These are phyloP conservation scores for Trissoscelio sp. DNA, from an alignment of 2,888 invertebrate genomes.

Conservation along the genomic window DNA sequence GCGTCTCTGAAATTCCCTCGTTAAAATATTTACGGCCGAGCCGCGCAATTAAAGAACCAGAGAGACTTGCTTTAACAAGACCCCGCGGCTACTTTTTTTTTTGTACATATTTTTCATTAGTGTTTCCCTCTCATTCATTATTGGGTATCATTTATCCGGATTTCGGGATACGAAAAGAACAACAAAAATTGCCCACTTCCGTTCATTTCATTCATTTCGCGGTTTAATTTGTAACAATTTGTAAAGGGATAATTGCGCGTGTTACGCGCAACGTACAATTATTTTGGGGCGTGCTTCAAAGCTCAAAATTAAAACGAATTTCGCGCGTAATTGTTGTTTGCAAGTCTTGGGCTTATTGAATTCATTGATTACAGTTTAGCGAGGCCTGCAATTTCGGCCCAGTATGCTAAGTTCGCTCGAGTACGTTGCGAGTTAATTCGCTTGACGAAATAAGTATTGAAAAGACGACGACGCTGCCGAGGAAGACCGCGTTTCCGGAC, in stretches of 20 bases:
- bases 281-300: background rate
- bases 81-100: too few species aligned
- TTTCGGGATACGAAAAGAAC: background rate
- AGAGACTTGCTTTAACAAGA: too few species aligned
- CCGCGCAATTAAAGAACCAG: constrained; percentile 39
- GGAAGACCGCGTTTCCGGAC: constrained; percentile 76
- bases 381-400: constrained; percentile 48
- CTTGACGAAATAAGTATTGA: constrained; percentile 49
- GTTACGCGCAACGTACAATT: constrained; percentile 36
- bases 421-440: constrained; percentile 53
- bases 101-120: too few species aligned
- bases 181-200: too few species aligned
- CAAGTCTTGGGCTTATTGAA: constrained; percentile 39
- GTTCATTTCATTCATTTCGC: constrained; percentile 16
- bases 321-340: constrained; percentile 45
- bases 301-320: constrained; percentile 46
- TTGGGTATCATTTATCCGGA: too few species aligned
- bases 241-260: constrained; percentile 25
- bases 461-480: constrained; percentile 40
- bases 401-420: constrained; percentile 16
- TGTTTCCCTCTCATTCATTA: too few species aligned
- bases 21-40: constrained; percentile 61
- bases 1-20: constrained; percentile 58
- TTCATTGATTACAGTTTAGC: constrained; percentile 57
- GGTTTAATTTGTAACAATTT: constrained; percentile 23